Conservation (phyloP, 2,888 invertebrate species). For the Craniophora ligustri region DNA sequence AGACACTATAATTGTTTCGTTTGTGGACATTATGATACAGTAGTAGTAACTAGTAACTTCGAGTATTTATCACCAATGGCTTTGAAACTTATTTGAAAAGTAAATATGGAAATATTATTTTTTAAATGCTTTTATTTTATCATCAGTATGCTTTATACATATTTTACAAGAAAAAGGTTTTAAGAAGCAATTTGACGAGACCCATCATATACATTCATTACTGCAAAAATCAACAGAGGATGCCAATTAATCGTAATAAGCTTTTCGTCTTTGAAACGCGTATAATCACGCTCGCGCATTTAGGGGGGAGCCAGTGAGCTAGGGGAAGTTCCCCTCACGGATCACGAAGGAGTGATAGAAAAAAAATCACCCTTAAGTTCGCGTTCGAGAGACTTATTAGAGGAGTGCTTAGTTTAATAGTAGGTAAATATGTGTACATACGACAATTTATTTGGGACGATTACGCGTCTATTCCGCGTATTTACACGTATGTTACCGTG, state of each 20-base stretch:
- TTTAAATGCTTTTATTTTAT: too few relatives aligned
- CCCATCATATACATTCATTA: conserved; percentile 29
- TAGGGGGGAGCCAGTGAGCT: conserved; percentile 42
- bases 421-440: conserved; percentile 49
- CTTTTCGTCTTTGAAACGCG: conserved; percentile 55
- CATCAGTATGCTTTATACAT: too few relatives aligned
- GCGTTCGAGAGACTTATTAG: conserved; percentile 56
- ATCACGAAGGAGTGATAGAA: conserved; percentile 54
- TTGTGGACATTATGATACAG: too few relatives aligned
- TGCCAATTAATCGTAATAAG: conserved; percentile 58
- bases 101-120: too few relatives aligned
- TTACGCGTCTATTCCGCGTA: not conserved
- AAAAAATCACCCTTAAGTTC: conserved; percentile 56
- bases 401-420: conserved; percentile 58
- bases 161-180: too few relatives aligned
- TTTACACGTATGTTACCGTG: too few relatives aligned
- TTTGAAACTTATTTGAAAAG: too few relatives aligned
- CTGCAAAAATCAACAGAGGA: conserved; percentile 51
- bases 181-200: conserved; percentile 2
- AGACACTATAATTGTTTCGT: too few relatives aligned
- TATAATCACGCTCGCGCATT: conserved; percentile 56
- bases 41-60: too few relatives aligned
- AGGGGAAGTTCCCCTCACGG: conserved; percentile 43
- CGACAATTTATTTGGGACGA: conserved; percentile 3
- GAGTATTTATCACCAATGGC: too few relatives aligned